Percentiles rank a stretch among this genome's conserved stretches.
Conservation (phyloP, 2,797 vertebrate genomes). For the Lepus townsendii region DNA sequence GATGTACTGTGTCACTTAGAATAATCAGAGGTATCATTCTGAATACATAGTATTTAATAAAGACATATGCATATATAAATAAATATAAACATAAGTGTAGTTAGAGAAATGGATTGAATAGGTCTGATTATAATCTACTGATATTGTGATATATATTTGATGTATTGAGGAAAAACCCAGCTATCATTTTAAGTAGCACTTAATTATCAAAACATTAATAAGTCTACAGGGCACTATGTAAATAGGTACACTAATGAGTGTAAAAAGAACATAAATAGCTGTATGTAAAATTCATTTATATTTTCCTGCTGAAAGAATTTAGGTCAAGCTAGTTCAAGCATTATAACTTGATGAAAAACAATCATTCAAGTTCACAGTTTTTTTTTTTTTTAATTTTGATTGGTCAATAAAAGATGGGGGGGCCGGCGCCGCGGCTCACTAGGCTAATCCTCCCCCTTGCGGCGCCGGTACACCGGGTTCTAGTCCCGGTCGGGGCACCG, state of each 20-base stretch:
- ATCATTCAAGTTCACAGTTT: neutral
- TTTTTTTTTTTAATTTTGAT: neutral
- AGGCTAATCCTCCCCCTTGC: too few species aligned
- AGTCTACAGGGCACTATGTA: neutral
- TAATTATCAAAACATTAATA: slow-evolving; percentile 9
- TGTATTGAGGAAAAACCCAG: neutral
- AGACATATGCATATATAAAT: neutral
- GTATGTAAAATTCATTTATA: neutral
- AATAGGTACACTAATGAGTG: neutral
- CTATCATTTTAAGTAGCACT: neutral
- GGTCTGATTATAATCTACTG: neutral
- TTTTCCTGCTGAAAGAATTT: slow-evolving; percentile 9
- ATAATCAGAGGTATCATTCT: neutral
- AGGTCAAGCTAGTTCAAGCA: neutral
- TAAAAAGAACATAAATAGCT: neutral
- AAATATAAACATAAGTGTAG: too few species aligned
- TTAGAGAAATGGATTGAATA: neutral
- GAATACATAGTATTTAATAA: neutral
- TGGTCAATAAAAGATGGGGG: neutral
- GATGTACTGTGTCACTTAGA: neutral
- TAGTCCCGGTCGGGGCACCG: too few species aligned
- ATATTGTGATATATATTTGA: neutral
- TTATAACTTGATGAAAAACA: neutral
- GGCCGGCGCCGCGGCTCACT: too few species aligned
- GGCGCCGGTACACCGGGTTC: too few species aligned